Base-by-base conservation (phyloP, 2,113 vertebrate genomes). In the Sigmodon hispidus region DNA sequence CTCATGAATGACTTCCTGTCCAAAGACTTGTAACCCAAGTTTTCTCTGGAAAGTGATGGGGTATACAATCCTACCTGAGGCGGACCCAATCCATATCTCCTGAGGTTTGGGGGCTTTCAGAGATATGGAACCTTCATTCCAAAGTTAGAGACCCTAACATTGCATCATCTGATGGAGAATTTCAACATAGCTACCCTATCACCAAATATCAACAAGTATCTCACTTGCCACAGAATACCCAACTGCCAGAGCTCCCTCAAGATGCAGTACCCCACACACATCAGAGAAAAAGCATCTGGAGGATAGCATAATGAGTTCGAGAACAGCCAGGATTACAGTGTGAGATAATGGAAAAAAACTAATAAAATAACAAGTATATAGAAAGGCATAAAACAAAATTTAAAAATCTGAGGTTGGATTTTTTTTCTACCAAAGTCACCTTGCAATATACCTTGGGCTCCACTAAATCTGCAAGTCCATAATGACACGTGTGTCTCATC, bases 181-280 rank as follows among this genome's bases (percentile, higher is more conserved):
- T 99, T 99, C 0, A 99, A 99, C 79, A 99, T 99, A 96, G 98
- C 98, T 80, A 98, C 99, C 52, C 96, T 95, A 11, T 61, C 59
- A 61, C 22, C 0, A 99, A 99, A 1, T 96, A 99, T 99, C 75
- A 99, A 99, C 0, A 99, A 99, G 95, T 99, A 99, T 93, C 97
- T 99, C 40, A 99, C 99, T 79, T 99, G 99, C 92, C 99, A 99
- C 89, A 96, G 99, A 17, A 99, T 99, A 72, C 98, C 99, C 61
- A 99, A 99, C 97, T 99, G 99, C 98, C 99, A 99, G 96, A 99
- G 99, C 94, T 99, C 99, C 0, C 99, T 99, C 67, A 99, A 99
- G 93, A 99, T 99, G 99, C 99, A 99, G 99, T 99, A 99, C 93
- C 99, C 99, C 21, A 99, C 99, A 31, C 99, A 99, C 98, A 99